phyloP scores from a whole-genome alignment of 2,113 vertebrate species.

The Leucopsar rothschildi region DNA sequence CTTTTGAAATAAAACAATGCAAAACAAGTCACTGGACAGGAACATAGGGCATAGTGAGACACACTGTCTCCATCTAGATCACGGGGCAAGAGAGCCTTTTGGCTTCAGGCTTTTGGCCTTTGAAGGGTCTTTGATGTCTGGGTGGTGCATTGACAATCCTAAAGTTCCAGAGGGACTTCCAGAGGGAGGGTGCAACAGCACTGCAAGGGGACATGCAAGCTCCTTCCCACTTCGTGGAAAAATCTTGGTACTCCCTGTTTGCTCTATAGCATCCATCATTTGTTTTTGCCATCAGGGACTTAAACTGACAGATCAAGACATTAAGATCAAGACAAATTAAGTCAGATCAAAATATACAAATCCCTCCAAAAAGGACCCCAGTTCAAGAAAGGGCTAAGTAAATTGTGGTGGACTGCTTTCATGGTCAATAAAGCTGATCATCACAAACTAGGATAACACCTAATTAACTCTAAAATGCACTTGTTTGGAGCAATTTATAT shows the following conservation, averaged over 20 bases:
- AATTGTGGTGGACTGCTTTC: neutral
- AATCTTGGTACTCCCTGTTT: neutral
- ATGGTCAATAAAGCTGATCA: neutral
- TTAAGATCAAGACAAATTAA: neutral
- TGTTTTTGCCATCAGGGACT: neutral
- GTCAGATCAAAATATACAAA: neutral
- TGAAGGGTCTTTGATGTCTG: neutral
- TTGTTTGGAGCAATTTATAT: neutral
- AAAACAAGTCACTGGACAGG: neutral
- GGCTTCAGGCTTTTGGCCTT: neutral
- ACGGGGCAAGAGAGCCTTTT: neutral
- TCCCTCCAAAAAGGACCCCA: neutral
- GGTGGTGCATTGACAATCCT: neutral
- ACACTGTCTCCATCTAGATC: neutral
- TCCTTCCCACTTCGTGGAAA: neutral
- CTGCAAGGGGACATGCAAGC: neutral
- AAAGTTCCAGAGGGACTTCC: fast-evolving
- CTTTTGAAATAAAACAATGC: neutral
- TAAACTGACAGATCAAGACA: neutral
- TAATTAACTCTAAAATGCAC: neutral
- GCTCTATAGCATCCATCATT: neutral
- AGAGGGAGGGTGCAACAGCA: neutral
- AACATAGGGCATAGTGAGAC: fast-evolving
- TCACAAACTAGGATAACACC: neutral
- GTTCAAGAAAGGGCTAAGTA: neutral